A percentile compares a stretch with the other conserved stretches of the same genome.
Conservation (phyloP, 1,140 invertebrate species). For the Alviniconcha marisindica region DNA sequence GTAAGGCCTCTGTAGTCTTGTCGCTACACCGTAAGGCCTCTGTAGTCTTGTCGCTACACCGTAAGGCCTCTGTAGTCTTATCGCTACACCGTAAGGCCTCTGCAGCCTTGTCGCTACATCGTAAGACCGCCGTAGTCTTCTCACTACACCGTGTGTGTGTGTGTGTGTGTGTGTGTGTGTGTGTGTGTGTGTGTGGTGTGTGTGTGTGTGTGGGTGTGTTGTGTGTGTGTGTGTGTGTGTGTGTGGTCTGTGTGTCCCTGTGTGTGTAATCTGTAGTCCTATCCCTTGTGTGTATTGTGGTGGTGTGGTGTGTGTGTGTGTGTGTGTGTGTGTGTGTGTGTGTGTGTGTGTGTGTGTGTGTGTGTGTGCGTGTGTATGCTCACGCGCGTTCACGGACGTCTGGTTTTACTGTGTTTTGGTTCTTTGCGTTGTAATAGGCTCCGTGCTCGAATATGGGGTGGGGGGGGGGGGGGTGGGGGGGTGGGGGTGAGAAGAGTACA, state of each 20-base stretch:
- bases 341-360: background rate
- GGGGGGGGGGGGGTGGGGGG: background rate
- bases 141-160: no score
- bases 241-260: background rate
- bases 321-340: conserved; percentile 15
- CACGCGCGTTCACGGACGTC: background rate
- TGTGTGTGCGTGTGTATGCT: conserved; percentile 3
- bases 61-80: no score
- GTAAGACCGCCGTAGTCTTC: no score
- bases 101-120: no score
- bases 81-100: no score
- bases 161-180: background rate
- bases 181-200: conserved; percentile 20
- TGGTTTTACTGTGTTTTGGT: background rate
- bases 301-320: conserved; percentile 6
- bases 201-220: conserved; percentile 9
- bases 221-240: background rate
- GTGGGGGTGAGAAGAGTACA: no score
- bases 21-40: no score
- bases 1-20: no score
- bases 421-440: no score
- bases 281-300: background rate
- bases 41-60: no score
- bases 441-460: no score
- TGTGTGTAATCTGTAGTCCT: no score